These are phyloP conservation scores for Colossoma macropomum DNA, from an alignment of 2,113 vertebrate species.

Conservation along the genomic window DNA sequence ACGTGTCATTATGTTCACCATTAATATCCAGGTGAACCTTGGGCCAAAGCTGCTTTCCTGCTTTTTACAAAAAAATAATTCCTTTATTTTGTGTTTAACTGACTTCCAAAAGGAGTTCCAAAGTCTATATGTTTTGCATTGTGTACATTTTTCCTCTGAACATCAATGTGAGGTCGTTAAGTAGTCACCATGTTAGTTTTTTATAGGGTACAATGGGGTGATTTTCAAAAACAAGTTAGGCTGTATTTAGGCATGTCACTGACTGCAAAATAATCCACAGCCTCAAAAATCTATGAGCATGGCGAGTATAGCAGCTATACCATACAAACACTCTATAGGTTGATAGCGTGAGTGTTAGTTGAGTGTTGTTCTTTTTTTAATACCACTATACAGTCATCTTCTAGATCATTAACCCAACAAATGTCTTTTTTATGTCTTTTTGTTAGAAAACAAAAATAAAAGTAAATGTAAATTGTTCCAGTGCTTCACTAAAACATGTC, in stretches of 20 bases:
- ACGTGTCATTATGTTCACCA: neutral
- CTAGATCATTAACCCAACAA: neutral
- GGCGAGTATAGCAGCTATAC: neutral
- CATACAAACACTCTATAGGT: neutral
- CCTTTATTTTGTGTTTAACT: too few species aligned
- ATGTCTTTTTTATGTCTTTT: neutral
- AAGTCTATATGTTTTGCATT: too few species aligned
- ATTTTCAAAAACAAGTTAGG: neutral
- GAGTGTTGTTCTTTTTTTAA: neutral
- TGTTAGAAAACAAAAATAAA: neutral
- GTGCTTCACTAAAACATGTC: too few species aligned
- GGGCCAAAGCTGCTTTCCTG: neutral
- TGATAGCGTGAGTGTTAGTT: neutral
- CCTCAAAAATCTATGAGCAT: neutral
- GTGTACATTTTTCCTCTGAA: neutral
- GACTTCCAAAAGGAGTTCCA: too few species aligned
- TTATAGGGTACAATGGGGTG: neutral
- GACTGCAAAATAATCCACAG: neutral
- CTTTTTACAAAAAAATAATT: too few species aligned
- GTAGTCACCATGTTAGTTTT: neutral
- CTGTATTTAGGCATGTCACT: neutral
- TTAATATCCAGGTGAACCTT: neutral
- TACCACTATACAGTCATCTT: neutral
- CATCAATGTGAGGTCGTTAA: neutral
- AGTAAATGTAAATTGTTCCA: too few species aligned